Base-by-base conservation (phyloP, 2,888 invertebrate species). In the Torymus tubicola region DNA sequence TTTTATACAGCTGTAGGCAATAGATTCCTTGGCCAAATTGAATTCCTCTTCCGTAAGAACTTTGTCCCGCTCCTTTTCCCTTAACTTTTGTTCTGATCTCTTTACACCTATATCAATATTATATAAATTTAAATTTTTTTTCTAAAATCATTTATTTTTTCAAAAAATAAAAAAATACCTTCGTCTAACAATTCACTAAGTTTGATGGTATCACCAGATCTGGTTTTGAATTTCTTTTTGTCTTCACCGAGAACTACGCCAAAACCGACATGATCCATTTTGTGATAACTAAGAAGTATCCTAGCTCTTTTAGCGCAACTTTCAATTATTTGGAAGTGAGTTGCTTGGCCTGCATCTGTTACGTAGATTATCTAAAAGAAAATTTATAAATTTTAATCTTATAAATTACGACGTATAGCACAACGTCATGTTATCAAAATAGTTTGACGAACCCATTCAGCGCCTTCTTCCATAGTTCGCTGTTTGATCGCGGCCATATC, bases 201-300 rank as follows among this genome's bases (percentile, higher is more conserved):
- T 85, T 96, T 94, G 0, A 99, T 95, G 0, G 98, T 98, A 83
- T 99, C 99, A 0, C 99, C 99, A 1, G 99, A 98, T 65, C 99
- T 94, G 0, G 99, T 99, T 91, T 99, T 99, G 89, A 99, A 99
- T 91, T 99, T 99, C 90, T 99, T 99, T 88, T 97, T 98, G 92
- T 99, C 99, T 91, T 99, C 99, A 14, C 99, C 99, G 2, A 99
- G 92, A 0, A 99, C 99, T 10, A 99, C 96, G 14, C 99, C 99
- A 91, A 99, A 99, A 1, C 95, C 96, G 14, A 99, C 97, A 92
- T 98, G 97, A 90, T 99, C 98, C 0, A 98, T 92, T 78, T 96
- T 94, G 80, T 94, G 93, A 78, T 91, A 91, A 0, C 89, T 87
- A 8, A 94, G 93, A 13, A 95, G 92, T 88, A 97, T 95, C 2